A percentile compares a stretch with the other conserved stretches of the same genome.
Conservation (phyloP, 2,888 invertebrate genomes). For the Oscheius myriophilus region DNA sequence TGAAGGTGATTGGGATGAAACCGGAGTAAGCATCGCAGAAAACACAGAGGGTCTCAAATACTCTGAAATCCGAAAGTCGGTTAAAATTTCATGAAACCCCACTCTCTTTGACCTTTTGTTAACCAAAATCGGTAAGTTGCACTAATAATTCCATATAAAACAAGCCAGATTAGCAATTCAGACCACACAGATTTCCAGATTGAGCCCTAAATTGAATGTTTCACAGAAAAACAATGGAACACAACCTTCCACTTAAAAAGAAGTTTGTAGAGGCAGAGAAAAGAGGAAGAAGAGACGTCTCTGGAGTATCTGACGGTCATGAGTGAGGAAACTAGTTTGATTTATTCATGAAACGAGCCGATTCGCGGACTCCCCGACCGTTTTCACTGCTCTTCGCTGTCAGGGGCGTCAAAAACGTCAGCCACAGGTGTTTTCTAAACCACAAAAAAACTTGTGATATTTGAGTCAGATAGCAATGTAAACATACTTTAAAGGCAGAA, state of each 20-base stretch:
- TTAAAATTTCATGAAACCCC: slow-evolving; percentile 24
- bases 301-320: slow-evolving; percentile 69
- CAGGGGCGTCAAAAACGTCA: too few relatives aligned
- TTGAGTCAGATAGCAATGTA: too few relatives aligned
- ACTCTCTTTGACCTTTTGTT: slow-evolving; percentile 52
- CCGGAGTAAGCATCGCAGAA: slow-evolving; percentile 66
- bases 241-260: slow-evolving; percentile 64
- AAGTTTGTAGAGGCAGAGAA: slow-evolving; percentile 61
- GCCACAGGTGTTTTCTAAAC: too few relatives aligned
- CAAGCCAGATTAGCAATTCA: slow-evolving; percentile 59
- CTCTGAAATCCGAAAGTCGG: too few relatives aligned
- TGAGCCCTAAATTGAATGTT: slow-evolving; percentile 40
- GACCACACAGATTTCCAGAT: slow-evolving; percentile 58
- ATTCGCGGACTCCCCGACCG: too few relatives aligned
- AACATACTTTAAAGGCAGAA: too few relatives aligned
- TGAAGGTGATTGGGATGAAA: slow-evolving; percentile 66
- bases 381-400: too few relatives aligned
- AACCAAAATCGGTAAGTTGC: slow-evolving; percentile 50
- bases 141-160: slow-evolving; percentile 49
- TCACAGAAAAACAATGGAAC: neutral
- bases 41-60: slow-evolving; percentile 63
- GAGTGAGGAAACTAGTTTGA: too few relatives aligned
- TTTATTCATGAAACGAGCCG: too few relatives aligned
- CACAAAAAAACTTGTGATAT: too few relatives aligned
- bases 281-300: slow-evolving; percentile 64